Evolutionary conservation across 1,140 invertebrate genomes (phyloP), one percentile per base, ranked within the genome.

Genomic region (Goniozus legneri): DNA sequence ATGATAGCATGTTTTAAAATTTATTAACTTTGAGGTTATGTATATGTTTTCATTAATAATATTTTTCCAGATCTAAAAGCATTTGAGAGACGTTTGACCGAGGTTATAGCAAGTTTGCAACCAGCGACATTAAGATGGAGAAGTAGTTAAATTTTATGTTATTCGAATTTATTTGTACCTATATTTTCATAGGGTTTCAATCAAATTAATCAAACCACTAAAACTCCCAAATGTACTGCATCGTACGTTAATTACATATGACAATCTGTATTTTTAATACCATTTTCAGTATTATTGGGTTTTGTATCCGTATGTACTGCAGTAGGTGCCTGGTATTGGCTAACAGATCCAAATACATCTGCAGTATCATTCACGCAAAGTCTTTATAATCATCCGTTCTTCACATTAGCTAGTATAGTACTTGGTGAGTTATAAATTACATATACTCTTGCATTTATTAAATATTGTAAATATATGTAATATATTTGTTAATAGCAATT

Each of bases 371-470:
- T 98, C 45, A 83, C 86, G 8, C 90, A 97, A 69, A 97, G 95
- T 7, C 77, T 98, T 16, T 84, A 84, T 64, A 96, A 96, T 73
- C 95, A 98, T 81, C 87, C 89, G n/a, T 92, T 97, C 65, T 98
- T 98, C 75, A 88, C 93, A n/a, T 72, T 94, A 57, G 91, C 91
- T 52, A 90, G 92, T 62, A 77, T 92, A 52, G 78, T 89, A 44
- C 77, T 97, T 71, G 82, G 90, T 87, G 71, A n/a, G 73, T 60
- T 50, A 47, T 13, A 18, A 18, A 46, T 3, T 4, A 36, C n/a
- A 2, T 27, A 30, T 27, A 19, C 33, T 0, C 16, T 7, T 2
- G 8, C n/a, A 7, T 18, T 27, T 18, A 34, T 31, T 38, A n/a
- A 21, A 41, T 15, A 18, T 33, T n/a, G 19, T 27, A 18, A 20